Evolutionary conservation across 2,888 invertebrate species (phyloP).

Genomic region (Melieria picta): DNA sequence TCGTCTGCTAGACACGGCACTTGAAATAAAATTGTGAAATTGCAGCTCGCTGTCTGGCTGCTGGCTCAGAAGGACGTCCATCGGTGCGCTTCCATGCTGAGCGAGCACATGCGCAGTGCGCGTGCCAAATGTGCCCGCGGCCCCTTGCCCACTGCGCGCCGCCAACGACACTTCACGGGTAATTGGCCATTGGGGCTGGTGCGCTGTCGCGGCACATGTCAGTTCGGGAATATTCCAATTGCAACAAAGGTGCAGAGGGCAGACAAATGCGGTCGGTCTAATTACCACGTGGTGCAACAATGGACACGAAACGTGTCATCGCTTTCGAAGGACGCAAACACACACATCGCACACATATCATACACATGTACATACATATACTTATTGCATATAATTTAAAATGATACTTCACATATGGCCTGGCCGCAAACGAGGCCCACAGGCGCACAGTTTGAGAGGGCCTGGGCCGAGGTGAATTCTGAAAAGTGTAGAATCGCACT

Average conservation of each 20-base stretch:
- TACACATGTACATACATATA: neutral
- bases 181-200: neutral
- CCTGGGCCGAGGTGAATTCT: too few species aligned
- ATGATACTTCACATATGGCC: too few species aligned
- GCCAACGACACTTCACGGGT: neutral
- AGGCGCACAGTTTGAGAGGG: too few species aligned
- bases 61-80: neutral
- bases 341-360: neutral
- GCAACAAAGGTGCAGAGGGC: conserved; percentile 11
- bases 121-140: neutral
- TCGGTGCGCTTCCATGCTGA: too few species aligned
- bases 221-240: conserved; percentile 9
- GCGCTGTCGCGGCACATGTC: conserved; percentile 15
- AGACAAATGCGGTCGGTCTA: conserved; percentile 5
- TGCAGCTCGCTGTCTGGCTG: neutral
- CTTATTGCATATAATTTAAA: neutral
- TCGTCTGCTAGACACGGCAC: conserved; percentile 31
- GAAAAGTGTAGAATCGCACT: too few species aligned
- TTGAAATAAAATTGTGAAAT: conserved; percentile 40
- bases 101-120: neutral
- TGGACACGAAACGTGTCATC: conserved; percentile 1
- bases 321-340: neutral
- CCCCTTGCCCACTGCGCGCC: neutral
- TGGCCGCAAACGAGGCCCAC: too few species aligned
- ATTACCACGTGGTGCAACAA: conserved; percentile 30